Percentiles rank a stretch among this genome's conserved stretches.
phyloP scores from a whole-genome alignment of 2,113 vertebrate genomes.

The zebrafish (Danio rerio) region DNA sequence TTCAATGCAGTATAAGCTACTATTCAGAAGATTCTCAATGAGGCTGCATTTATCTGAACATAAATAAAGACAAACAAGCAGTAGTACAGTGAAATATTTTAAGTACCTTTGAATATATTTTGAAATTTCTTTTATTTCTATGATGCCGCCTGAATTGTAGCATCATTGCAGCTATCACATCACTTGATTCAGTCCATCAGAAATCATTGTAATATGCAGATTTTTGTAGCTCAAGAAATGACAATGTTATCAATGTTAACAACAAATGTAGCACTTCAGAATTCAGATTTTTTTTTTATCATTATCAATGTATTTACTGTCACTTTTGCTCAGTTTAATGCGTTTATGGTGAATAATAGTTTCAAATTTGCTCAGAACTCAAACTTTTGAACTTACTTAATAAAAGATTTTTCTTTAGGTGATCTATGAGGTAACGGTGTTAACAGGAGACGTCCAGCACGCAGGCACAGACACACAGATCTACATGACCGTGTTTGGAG shows the following conservation, averaged over 20 bases:
- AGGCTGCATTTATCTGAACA: neutral
- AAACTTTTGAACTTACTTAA: neutral
- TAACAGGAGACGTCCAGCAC: conserved; percentile 87
- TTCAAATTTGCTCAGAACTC: too few species aligned
- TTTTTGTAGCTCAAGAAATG: neutral
- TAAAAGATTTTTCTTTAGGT: conserved; percentile 70
- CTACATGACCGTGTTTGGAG: conserved; percentile 91
- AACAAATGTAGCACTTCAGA: too few species aligned
- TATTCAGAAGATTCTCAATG: neutral
- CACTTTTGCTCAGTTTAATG: too few species aligned
- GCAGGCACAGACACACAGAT: conserved; percentile 87
- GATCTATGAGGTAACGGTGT: conserved; percentile 88
- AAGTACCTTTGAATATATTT: neutral
- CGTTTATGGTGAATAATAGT: too few species aligned
- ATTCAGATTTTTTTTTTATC: too few species aligned
- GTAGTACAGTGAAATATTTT: neutral
- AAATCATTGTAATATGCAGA: neutral
- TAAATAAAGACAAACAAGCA: neutral
- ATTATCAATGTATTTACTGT: too few species aligned
- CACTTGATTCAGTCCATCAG: neutral
- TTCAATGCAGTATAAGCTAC: too few species aligned
- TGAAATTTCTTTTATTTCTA: neutral
- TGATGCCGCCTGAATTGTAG: neutral
- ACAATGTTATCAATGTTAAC: too few species aligned
- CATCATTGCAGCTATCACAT: too few species aligned